These are phyloP conservation scores for Chinchilla lanigera DNA, from an alignment of 2,113 vertebrate species.

Conservation along the genomic window DNA sequence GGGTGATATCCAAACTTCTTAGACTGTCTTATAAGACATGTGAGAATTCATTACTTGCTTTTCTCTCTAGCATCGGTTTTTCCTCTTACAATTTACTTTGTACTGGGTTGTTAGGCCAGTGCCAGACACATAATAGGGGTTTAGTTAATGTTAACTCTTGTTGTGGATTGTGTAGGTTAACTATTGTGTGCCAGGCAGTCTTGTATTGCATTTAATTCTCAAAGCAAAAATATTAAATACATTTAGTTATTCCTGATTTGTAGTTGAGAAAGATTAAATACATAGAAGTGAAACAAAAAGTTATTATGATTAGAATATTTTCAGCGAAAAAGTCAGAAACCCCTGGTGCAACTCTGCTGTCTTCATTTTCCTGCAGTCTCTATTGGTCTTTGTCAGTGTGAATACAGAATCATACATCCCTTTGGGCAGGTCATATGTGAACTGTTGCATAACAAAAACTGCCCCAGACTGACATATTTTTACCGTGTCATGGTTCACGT, in stretches of 20 bases:
- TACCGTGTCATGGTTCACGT: constrained; percentile 1
- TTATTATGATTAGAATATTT: neutral
- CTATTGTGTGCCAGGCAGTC: neutral
- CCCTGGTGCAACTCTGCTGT: neutral
- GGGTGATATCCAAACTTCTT: constrained; percentile 55
- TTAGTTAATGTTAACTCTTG: constrained; percentile 49
- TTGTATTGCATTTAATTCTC: constrained; percentile 27
- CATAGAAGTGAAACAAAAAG: constrained; percentile 38
- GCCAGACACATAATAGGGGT: constrained; percentile 10
- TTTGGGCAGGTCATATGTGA: constrained; percentile 61
- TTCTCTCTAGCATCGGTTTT: constrained; percentile 19
- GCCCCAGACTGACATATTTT: constrained; percentile 15
- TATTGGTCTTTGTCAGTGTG: constrained; percentile 41
- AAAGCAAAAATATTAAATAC: neutral
- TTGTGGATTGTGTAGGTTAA: constrained; percentile 30
- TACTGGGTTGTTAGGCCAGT: neutral
- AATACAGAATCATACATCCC: constrained; percentile 22
- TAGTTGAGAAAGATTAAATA: constrained; percentile 34
- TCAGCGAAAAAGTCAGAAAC: neutral
- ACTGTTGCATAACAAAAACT: constrained; percentile 44
- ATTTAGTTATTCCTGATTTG: constrained; percentile 37
- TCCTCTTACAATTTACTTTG: constrained; percentile 37
- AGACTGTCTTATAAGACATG: constrained; percentile 47
- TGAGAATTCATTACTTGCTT: constrained; percentile 39
- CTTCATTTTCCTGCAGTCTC: constrained; percentile 27